These are phyloP conservation scores for Chydorus sphaericus DNA, from an alignment of 2,888 invertebrate species.

Conservation along the genomic window DNA sequence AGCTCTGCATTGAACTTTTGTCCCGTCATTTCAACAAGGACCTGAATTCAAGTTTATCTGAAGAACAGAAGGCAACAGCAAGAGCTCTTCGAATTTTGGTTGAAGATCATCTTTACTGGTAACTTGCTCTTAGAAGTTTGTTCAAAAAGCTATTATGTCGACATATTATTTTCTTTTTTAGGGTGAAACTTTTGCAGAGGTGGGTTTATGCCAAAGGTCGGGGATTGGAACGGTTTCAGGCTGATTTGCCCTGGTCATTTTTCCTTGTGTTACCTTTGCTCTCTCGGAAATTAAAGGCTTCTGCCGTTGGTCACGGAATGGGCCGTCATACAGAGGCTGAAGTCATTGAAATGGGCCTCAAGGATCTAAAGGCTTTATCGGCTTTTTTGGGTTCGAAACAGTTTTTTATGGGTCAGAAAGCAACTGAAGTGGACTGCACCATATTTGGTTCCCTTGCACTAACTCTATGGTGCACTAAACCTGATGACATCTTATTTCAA, in stretches of 20 bases:
- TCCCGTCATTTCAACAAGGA: conserved; percentile 25
- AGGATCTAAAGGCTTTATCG: conserved; percentile 18
- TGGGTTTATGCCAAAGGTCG: conserved; percentile 21
- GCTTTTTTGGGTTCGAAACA: conserved; percentile 18
- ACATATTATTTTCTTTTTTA: neutral
- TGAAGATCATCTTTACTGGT: conserved; percentile 31
- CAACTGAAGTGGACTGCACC: conserved; percentile 26
- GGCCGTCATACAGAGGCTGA: conserved; percentile 19
- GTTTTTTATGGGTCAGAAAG: conserved; percentile 20
- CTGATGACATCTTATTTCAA: conserved; percentile 22
- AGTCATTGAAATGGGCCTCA: conserved; percentile 16
- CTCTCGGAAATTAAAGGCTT: conserved; percentile 15
- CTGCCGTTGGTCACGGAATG: conserved; percentile 19
- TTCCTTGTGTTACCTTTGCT: conserved; percentile 15
- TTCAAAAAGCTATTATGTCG: too few relatives aligned
- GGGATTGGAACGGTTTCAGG: conserved; percentile 19
- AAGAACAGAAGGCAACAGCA: conserved; percentile 24
- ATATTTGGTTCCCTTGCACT: conserved; percentile 30
- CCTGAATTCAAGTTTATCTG: conserved; percentile 23
- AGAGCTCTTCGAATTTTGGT: conserved; percentile 27
- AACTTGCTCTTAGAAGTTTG: conserved; percentile 13
- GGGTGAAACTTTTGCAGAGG: conserved; percentile 21
- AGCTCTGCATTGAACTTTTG: conserved; percentile 28
- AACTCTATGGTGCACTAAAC: conserved; percentile 24
- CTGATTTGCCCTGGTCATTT: conserved; percentile 9